Evolutionary conservation across 1,140 invertebrate genomes (phyloP).

Genomic region (Anastrepha obliqua): DNA sequence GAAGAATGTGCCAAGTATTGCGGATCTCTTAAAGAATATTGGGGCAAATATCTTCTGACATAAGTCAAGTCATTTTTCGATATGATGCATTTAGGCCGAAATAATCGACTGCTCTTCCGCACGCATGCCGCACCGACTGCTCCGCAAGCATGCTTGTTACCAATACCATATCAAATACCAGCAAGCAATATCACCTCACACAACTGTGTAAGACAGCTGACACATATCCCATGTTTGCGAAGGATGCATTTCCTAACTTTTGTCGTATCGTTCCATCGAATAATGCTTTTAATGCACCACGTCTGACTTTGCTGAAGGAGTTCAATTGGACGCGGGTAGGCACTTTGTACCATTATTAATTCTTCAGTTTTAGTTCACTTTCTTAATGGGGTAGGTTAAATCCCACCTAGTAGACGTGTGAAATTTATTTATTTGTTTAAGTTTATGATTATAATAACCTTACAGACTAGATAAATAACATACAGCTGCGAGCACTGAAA

Average conservation of each 20-base stretch:
- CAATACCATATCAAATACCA: conserved; percentile 97
- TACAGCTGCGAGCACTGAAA: no score
- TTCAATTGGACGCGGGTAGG: conserved; percentile 99
- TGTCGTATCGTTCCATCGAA: conserved; percentile 96
- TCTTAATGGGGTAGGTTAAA: no score
- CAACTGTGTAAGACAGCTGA: conserved; percentile 99
- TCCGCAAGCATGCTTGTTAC: conserved; percentile 97
- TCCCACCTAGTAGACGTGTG: no score
- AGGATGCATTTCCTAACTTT: conserved; percentile 95
- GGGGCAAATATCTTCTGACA: no score
- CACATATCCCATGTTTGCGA: conserved; percentile 98
- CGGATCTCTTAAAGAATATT: no score
- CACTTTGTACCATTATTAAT: conserved; percentile 98
- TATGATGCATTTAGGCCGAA: conserved; percentile 94
- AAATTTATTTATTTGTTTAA: no score
- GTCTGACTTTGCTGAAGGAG: conserved; percentile 88
- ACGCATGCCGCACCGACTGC: no score
- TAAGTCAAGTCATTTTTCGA: conserved; percentile 99
- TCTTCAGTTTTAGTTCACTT: no score
- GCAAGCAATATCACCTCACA: conserved; percentile 96
- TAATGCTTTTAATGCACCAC: conserved; percentile 95
- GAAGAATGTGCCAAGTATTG: no score
- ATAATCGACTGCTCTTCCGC: conserved; percentile 96
- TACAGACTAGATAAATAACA: no score
- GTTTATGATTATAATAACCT: no score